Base-by-base conservation (phyloP, 1,140 invertebrate species). In the Octopus bimaculoides region DNA sequence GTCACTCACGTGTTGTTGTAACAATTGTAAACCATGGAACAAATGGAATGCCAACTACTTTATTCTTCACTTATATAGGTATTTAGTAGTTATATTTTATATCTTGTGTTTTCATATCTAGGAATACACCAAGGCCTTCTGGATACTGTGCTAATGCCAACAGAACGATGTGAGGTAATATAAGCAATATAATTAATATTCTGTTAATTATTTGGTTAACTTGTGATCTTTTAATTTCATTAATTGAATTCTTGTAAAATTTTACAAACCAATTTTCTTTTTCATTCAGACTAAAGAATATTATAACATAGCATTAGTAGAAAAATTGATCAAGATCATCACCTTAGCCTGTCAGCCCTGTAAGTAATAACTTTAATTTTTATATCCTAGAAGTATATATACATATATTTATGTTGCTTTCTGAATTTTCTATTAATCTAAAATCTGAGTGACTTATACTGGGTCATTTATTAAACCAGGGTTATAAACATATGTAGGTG, bases 321-420 rank as follows among this genome's bases (percentile, higher is more conserved):
- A 96, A 84, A 93, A 93, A 89, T 90, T 97, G 53, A 93, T 97
- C 78, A 91, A 93, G 74, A 95, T 97, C 75, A 94, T 97, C 74
- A 92, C 93, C 69, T 91, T 94, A 41, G 94, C 66, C 17, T 69
- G 66, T 14, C 66, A 53, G 41, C 17, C 26, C 12, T n/a, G 56
- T 78, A 52, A 61, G 54, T 69, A 26, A 54, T 56, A 55, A 17
- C n/a, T 17, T 76, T 76, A 53, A 53, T 26, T 76, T 76, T 76
- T 53, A 41, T 7, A 26, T 53, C n/a, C 61, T 66, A 66, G 61
- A 66, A 66, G 12, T 66, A 3, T 66, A 14, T 66, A n/a, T 66
- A 14, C 2, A 41, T 41, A 41, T 41, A n/a, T n/a, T n/a, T n/a
- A n/a, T n/a, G n/a, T n/a, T n/a, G n/a, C n/a, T n/a, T n/a, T n/a